Percentiles rank a stretch among this genome's conserved stretches.
Conservation (phyloP, 1,140 invertebrate species). For the Leguminivora glycinivorella region DNA sequence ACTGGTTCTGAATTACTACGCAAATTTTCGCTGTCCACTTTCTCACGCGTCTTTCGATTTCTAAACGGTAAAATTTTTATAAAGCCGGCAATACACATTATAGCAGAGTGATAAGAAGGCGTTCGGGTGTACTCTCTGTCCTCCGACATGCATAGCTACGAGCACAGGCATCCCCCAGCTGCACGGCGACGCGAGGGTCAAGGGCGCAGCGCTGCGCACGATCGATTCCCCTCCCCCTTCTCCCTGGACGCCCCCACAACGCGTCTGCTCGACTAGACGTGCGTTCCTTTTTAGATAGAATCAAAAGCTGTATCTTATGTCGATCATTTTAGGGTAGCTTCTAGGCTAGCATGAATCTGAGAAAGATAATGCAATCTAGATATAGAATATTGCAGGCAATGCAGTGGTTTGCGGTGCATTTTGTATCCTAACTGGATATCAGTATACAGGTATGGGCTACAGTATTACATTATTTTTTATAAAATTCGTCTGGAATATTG, state of each 20-base stretch:
- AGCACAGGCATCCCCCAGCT: constrained; percentile 31
- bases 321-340: neutral
- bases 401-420: constrained; percentile 4
- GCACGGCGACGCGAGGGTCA: constrained; percentile 46
- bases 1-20: neutral
- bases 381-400: constrained; percentile 13
- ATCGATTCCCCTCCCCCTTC: constrained; percentile 41
- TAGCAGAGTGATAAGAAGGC: neutral
- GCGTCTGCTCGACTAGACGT: constrained; percentile 43
- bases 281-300: constrained; percentile 5
- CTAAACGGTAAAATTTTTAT: neutral
- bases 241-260: constrained; percentile 13
- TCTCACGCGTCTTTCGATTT: neutral
- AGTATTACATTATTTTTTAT: neutral
- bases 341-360: neutral
- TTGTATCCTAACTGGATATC: neutral
- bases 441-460: neutral
- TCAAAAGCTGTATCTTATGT: neutral
- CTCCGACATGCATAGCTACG: constrained; percentile 28
- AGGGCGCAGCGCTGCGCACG: constrained; percentile 47
- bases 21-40: constrained; percentile 5
- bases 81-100: neutral
- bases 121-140: constrained; percentile 8
- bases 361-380: constrained; percentile 4
- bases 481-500: neutral